These are phyloP conservation scores for Xestia rhomboidea DNA, from an alignment of 2,888 invertebrate genomes.

Conservation along the genomic window DNA sequence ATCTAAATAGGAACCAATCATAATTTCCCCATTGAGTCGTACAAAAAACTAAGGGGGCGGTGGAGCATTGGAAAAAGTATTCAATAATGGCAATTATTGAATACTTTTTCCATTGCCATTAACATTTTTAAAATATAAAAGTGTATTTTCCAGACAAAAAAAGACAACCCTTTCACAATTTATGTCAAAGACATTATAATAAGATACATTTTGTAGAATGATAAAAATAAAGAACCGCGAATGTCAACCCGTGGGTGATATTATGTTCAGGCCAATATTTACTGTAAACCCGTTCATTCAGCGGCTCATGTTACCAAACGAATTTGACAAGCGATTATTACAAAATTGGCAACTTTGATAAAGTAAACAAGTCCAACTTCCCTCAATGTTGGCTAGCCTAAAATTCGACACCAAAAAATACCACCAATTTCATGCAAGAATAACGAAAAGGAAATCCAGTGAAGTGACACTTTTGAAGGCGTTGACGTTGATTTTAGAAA, in stretches of 20 bases:
- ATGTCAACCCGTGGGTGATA: too few species aligned
- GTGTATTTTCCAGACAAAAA: background rate
- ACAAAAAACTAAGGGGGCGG: background rate
- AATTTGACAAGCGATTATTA: background rate
- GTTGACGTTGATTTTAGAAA: conserved; percentile 81
- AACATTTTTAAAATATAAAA: background rate
- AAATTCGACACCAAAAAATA: conserved; percentile 56
- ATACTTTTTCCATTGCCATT: too few species aligned
- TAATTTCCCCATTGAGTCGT: conserved; percentile 32
- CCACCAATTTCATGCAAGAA: conserved; percentile 68
- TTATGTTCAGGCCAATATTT: background rate
- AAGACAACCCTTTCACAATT: background rate
- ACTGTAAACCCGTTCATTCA: background rate
- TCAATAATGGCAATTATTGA: conserved; percentile 1
- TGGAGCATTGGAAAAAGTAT: background rate
- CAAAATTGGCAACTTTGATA: background rate
- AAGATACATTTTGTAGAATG: background rate
- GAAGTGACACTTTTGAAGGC: conserved; percentile 82
- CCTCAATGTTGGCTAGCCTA: conserved; percentile 19
- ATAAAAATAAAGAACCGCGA: background rate
- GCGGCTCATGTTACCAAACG: background rate
- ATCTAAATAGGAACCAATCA: conserved; percentile 9
- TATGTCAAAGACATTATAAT: background rate
- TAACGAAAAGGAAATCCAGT: conserved; percentile 75
- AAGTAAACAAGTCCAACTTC: conserved; percentile 25